Evolutionary conservation across 2,113 vertebrate species (phyloP).

Genomic region (Campylomormyrus tamandua): DNA sequence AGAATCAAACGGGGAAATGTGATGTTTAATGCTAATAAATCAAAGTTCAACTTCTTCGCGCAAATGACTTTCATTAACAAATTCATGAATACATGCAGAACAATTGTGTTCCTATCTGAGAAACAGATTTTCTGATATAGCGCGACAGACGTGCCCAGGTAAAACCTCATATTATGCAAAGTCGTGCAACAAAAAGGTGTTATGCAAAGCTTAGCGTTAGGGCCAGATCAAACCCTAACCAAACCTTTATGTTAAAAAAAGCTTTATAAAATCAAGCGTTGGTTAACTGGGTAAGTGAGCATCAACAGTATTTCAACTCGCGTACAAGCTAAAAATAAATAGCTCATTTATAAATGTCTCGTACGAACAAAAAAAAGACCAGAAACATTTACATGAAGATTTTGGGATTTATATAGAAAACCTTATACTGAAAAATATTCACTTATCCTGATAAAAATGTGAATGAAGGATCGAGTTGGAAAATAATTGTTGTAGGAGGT

Average conservation of each 20-base stretch:
- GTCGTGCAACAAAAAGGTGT: not conserved
- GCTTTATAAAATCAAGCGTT: not conserved
- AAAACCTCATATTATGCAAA: not conserved
- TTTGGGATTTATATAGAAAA: not conserved
- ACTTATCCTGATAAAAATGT: not conserved
- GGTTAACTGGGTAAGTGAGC: not conserved
- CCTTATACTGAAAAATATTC: not conserved
- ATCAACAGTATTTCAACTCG: not conserved
- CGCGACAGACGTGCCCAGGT: not conserved
- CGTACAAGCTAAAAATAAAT: not conserved
- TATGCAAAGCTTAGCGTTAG: not conserved
- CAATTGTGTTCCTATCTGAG: not conserved
- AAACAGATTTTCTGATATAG: not conserved
- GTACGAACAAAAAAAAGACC: not conserved
- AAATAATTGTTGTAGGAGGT: not conserved
- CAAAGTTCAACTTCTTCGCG: not conserved
- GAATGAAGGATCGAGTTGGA: not conserved
- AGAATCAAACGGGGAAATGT: not conserved
- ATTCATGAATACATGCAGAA: not conserved
- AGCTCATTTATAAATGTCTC: not conserved
- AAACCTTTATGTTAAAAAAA: not conserved
- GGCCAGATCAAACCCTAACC: not conserved
- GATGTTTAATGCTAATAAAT: not conserved
- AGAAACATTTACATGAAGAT: not conserved
- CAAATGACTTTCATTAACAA: not conserved